Evolutionary conservation across 2,797 vertebrate genomes (phyloP).

Genomic region (Cirrhinus molitorella): DNA sequence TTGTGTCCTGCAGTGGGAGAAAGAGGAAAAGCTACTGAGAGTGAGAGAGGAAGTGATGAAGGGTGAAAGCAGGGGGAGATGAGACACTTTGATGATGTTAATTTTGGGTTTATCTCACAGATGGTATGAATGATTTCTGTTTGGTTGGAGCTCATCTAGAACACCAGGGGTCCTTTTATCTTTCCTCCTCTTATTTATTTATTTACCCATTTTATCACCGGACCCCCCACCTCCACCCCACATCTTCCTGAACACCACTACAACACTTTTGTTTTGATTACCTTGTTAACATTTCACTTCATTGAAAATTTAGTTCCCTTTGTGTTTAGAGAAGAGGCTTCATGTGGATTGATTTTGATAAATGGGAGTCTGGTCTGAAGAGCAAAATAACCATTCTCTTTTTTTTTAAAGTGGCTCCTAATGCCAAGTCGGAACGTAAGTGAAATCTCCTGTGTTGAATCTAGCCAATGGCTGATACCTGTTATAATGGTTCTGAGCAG

Average conservation of each 20-base stretch:
- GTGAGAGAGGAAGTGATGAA: conserved; percentile 37
- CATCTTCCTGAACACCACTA: conserved; percentile 7
- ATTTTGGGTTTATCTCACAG: conserved; percentile 52
- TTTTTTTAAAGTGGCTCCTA: conserved; percentile 35
- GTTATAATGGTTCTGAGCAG: not conserved
- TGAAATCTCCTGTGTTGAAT: conserved; percentile 23
- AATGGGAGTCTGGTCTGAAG: conserved; percentile 32
- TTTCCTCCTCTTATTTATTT: conserved; percentile 37
- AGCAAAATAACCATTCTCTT: conserved; percentile 37
- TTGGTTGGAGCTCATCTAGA: conserved; percentile 44
- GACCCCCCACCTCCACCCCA: conserved; percentile 33
- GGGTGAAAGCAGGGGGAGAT: conserved; percentile 48
- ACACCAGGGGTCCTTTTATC: conserved; percentile 46
- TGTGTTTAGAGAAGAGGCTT: conserved; percentile 26
- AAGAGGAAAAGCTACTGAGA: conserved; percentile 10
- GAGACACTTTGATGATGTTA: conserved; percentile 53
- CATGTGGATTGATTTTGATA: conserved; percentile 47
- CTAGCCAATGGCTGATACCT: not conserved
- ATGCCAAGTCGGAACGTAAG: conserved; percentile 16
- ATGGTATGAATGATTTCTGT: conserved; percentile 54
- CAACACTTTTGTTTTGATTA: conserved; percentile 40
- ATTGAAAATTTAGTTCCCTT: conserved; percentile 19
- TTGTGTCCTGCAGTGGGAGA: conserved; percentile 40
- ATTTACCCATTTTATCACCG: conserved; percentile 40
- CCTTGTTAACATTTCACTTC: conserved; percentile 46